Conservation (phyloP, 1,140 invertebrate genomes). For the Rhopalosiphum maidis region DNA sequence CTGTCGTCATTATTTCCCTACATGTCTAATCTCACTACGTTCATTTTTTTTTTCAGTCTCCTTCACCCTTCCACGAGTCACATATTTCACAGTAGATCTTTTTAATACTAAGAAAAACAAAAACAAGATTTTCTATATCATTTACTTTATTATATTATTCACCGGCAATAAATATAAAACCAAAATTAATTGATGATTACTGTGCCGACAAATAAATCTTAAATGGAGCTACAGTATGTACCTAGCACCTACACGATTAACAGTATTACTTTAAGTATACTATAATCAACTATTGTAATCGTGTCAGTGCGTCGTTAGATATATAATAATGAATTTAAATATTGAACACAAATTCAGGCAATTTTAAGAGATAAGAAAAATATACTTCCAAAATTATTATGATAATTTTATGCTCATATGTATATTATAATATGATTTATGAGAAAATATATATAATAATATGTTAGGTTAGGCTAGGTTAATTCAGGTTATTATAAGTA, state of each 20-base stretch:
- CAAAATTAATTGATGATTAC: not conserved
- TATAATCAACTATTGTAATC: not conserved
- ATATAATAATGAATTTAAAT: not conserved
- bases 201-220: not conserved
- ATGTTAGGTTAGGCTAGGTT: not conserved
- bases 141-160: not conserved
- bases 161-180: not conserved
- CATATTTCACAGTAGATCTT: not conserved
- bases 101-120: not conserved
- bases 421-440: not conserved
- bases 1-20: constrained; percentile 37
- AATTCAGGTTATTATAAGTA: not conserved
- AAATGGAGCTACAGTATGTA: not conserved
- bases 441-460: not conserved
- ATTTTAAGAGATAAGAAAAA: not conserved
- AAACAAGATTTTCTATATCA: not conserved
- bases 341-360: not conserved
- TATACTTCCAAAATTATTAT: not conserved
- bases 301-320: not conserved
- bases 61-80: not conserved
- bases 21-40: not conserved
- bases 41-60: not conserved
- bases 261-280: not conserved
- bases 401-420: not conserved
- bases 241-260: not conserved